A percentile compares a stretch with the other conserved stretches of the same genome.
These are phyloP conservation scores for Auanema sp. DNA, from an alignment of 2,888 invertebrate genomes.

Conservation along the genomic window DNA sequence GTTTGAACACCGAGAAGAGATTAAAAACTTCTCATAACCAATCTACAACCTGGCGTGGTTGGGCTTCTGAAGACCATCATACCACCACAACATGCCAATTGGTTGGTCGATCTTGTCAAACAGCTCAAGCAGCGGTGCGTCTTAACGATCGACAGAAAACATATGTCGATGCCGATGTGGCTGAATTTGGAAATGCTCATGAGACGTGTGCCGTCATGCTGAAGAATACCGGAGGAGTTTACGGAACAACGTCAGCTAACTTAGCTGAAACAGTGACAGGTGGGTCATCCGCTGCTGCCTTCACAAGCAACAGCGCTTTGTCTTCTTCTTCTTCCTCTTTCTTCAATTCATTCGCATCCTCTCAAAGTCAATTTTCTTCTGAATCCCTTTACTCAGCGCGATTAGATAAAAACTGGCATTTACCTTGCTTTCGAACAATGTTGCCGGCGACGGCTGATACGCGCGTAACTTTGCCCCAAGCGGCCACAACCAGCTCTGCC, in stretches of 20 bases:
- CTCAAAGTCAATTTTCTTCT: too few species aligned
- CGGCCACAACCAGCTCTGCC: slow-evolving; percentile 16
- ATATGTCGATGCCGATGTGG: slow-evolving; percentile 28
- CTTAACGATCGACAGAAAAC: slow-evolving; percentile 26
- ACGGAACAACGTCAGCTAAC: slow-evolving; percentile 37
- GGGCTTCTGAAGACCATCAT: slow-evolving; percentile 12
- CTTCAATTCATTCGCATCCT: too few species aligned
- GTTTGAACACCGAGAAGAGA: slow-evolving; percentile 17
- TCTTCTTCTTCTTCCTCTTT: too few species aligned
- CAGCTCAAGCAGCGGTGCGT: slow-evolving; percentile 15
- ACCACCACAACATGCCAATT: slow-evolving; percentile 11
- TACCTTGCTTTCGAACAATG: slow-evolving; percentile 23
- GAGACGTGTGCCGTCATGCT: slow-evolving; percentile 60
- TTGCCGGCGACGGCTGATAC: slow-evolving; percentile 20
- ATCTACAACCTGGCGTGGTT: neutral
- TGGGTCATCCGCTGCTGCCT: slow-evolving; percentile 25
- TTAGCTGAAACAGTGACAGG: slow-evolving; percentile 53
- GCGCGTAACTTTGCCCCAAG: slow-evolving; percentile 7
- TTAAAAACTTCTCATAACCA: slow-evolving; percentile 11
- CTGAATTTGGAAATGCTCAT: slow-evolving; percentile 48
- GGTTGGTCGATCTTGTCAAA: slow-evolving; percentile 4
- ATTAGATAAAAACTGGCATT: slow-evolving; percentile 18
- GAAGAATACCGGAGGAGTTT: slow-evolving; percentile 52
- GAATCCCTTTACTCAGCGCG: too few species aligned
- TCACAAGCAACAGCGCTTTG: too few species aligned